phyloP scores from a whole-genome alignment of 1,140 invertebrate genomes.

The Galleria mellonella region DNA sequence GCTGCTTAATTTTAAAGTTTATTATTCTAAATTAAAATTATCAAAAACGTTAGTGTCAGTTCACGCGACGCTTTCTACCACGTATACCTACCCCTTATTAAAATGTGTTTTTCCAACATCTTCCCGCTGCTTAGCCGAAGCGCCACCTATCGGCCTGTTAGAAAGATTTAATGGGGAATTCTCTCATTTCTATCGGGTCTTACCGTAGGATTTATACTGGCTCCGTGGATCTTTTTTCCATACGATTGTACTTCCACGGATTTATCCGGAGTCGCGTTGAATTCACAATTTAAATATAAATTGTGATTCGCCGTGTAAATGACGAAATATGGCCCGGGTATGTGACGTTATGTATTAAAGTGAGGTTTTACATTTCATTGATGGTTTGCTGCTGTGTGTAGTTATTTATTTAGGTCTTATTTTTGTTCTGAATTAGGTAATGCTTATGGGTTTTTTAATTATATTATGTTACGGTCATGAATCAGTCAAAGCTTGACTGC shows the following conservation, averaged over 20 bases:
- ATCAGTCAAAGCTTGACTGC: too few species aligned
- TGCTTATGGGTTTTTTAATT: too few species aligned
- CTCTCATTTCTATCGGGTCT: slow-evolving; percentile 59
- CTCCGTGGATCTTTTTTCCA: slow-evolving; percentile 47
- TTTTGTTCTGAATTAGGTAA: too few species aligned
- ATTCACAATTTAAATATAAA: slow-evolving; percentile 6
- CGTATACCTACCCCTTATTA: slow-evolving; percentile 27
- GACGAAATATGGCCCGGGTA: not conserved
- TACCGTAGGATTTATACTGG: slow-evolving; percentile 43
- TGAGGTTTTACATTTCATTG: slow-evolving; percentile 1
- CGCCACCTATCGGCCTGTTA: slow-evolving; percentile 52
- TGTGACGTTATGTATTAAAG: slow-evolving; percentile 1
- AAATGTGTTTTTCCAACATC: slow-evolving; percentile 41
- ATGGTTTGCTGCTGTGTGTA: too few species aligned
- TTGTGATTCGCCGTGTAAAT: not conserved
- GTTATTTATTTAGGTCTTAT: too few species aligned
- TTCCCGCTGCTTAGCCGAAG: slow-evolving; percentile 30
- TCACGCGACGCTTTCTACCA: not conserved
- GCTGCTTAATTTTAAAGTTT: not conserved
- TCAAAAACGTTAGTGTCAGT: slow-evolving; percentile 1
- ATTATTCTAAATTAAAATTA: slow-evolving; percentile 2
- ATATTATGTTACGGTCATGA: too few species aligned
- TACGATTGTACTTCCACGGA: slow-evolving; percentile 39
- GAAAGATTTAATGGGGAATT: slow-evolving; percentile 52
- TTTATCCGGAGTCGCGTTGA: slow-evolving; percentile 23